phyloP scores from a whole-genome alignment of 2,113 vertebrate species.

The Acinonyx jubatus region DNA sequence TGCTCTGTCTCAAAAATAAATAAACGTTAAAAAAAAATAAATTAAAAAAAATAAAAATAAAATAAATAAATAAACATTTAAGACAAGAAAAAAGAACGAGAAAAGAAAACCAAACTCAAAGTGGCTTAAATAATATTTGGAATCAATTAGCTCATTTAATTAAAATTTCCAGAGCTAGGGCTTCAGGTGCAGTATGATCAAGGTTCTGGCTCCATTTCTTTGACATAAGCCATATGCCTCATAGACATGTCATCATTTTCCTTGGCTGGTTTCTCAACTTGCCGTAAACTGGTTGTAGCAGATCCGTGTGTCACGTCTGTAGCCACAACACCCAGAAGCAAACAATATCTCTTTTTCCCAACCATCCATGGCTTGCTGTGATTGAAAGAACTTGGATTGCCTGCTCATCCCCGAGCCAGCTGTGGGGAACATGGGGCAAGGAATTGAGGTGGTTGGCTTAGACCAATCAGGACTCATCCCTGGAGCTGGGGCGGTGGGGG shows the following conservation, averaged over 20 bases:
- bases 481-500: not conserved
- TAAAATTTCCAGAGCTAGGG: not conserved
- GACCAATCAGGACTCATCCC: not conserved
- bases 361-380: not conserved
- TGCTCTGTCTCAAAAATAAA: too few relatives aligned
- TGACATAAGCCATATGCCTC: not conserved
- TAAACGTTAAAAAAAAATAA: too few relatives aligned
- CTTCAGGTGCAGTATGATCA: not conserved
- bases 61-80: too few relatives aligned
- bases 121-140: not conserved
- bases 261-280: not conserved
- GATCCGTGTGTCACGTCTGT: not conserved
- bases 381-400: not conserved
- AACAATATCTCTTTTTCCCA: not conserved
- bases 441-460: not conserved
- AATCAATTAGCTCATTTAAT: not conserved
- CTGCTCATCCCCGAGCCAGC: not conserved
- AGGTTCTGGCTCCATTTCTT: not conserved
- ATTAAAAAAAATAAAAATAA: too few relatives aligned
- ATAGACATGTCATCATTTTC: not conserved
- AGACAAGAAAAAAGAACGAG: not conserved
- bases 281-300: not conserved
- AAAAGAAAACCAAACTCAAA: not conserved
- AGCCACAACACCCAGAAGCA: not conserved
- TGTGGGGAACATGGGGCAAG: not conserved